Evolutionary conservation across 2,113 vertebrate genomes (phyloP).

Genomic region (Caloenas nicobarica): DNA sequence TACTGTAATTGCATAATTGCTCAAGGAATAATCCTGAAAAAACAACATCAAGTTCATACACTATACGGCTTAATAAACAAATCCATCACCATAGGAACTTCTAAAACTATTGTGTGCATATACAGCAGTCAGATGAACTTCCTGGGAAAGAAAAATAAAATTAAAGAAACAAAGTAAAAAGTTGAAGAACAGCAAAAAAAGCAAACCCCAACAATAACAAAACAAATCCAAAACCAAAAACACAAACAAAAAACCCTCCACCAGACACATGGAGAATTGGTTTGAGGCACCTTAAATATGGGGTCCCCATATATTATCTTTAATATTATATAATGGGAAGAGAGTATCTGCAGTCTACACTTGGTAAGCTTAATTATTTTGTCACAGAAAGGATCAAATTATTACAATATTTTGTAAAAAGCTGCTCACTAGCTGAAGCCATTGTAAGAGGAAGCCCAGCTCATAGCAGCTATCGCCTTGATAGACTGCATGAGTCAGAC

Average conservation of each 20-base stretch:
- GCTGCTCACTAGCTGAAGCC: background rate
- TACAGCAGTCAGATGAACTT: background rate
- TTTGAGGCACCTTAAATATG: background rate
- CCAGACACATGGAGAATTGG: background rate
- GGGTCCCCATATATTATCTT: background rate
- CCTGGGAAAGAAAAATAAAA: background rate
- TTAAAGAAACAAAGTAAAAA: background rate
- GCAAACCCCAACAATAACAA: background rate
- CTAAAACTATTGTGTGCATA: background rate
- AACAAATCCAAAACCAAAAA: background rate
- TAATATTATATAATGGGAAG: background rate
- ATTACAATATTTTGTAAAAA: background rate
- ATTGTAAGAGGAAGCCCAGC: accelerated
- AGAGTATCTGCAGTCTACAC: background rate
- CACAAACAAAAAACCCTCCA: background rate
- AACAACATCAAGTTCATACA: background rate
- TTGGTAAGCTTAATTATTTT: background rate
- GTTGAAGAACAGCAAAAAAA: background rate
- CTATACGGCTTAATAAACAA: background rate
- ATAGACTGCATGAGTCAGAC: background rate
- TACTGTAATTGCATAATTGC: background rate
- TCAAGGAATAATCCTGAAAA: background rate
- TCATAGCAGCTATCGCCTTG: background rate
- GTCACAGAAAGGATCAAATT: background rate
- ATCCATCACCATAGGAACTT: background rate